A percentile compares a stretch with the other conserved stretches of the same genome.
These are phyloP conservation scores for Cetoscarus ocellatus DNA, from an alignment of 2,797 vertebrate species.

Conservation along the genomic window DNA sequence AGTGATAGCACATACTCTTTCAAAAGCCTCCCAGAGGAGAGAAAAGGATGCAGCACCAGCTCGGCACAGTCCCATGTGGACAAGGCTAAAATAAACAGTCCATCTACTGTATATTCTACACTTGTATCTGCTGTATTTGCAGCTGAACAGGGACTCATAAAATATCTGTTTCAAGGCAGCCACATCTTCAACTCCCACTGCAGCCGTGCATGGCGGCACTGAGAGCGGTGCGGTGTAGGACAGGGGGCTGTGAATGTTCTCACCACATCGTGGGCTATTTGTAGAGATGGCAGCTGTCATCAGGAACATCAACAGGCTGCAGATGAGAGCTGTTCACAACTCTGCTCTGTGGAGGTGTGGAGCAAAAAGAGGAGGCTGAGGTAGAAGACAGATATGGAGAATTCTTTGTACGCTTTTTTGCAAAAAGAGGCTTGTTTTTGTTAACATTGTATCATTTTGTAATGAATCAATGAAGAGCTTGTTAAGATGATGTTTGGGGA, in stretches of 20 bases:
- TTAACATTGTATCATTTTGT: conserved; percentile 18
- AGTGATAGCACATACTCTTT: background rate
- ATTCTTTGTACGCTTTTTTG: conserved; percentile 5
- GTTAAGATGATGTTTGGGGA: too few species aligned
- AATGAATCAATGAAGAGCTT: conserved; percentile 28
- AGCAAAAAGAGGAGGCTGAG: conserved; percentile 30
- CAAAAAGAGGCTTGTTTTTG: background rate
- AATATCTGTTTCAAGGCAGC: conserved; percentile 34
- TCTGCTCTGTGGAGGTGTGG: conserved; percentile 72
- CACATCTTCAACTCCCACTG: conserved; percentile 48
- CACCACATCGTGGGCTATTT: conserved; percentile 77
- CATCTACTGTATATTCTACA: conserved; percentile 9
- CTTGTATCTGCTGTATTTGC: conserved; percentile 8
- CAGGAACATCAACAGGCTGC: conserved; percentile 72
- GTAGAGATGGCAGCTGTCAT: conserved; percentile 80
- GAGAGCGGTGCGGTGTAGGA: conserved; percentile 64
- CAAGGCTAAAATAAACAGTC: conserved; percentile 5
- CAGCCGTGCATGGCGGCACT: conserved; percentile 47
- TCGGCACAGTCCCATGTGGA: background rate
- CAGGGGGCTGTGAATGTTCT: conserved; percentile 75
- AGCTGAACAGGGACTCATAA: conserved; percentile 22
- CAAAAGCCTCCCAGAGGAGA: conserved; percentile 8
- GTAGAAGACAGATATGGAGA: background rate
- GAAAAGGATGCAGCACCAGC: background rate
- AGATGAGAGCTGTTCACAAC: conserved; percentile 73